Percentiles rank a stretch among this genome's conserved stretches.
phyloP scores from a whole-genome alignment of 2,797 vertebrate species.

The Periophthalmus magnuspinnatus region DNA sequence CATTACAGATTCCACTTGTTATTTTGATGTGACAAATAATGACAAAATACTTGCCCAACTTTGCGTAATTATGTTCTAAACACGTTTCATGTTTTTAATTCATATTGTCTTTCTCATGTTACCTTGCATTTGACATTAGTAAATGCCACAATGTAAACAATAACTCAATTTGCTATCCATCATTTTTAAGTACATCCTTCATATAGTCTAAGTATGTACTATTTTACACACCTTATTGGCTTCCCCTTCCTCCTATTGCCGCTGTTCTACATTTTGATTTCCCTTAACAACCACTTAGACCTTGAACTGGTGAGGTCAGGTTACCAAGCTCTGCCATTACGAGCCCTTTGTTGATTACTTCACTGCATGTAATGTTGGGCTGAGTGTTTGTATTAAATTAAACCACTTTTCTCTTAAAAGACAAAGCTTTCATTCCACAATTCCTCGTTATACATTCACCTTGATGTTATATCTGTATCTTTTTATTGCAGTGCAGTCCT shows the following conservation, averaged over 20 bases:
- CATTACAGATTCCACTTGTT: too few species aligned
- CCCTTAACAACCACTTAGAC: slow-evolving; percentile 42
- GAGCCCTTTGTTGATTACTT: slow-evolving; percentile 51
- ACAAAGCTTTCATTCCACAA: background rate
- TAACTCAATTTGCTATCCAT: background rate
- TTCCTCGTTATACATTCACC: background rate
- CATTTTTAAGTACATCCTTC: background rate
- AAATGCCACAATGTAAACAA: background rate
- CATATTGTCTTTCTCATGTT: background rate
- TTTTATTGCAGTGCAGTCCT: slow-evolving; percentile 13
- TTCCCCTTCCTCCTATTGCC: slow-evolving; percentile 13
- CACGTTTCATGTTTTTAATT: background rate
- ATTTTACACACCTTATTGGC: slow-evolving; percentile 9
- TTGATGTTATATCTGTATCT: background rate
- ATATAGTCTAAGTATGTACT: background rate
- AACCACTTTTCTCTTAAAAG: background rate
- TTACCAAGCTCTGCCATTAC: slow-evolving; percentile 47
- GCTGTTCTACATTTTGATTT: slow-evolving; percentile 39
- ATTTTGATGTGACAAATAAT: background rate
- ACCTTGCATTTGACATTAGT: background rate
- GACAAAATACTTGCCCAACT: background rate
- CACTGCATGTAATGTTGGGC: slow-evolving; percentile 52
- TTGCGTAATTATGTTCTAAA: background rate
- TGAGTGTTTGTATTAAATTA: slow-evolving; percentile 34
- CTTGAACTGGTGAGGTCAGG: slow-evolving; percentile 30